Conservation (phyloP, 2,797 vertebrate genomes). For the Alosa sapidissima region DNA sequence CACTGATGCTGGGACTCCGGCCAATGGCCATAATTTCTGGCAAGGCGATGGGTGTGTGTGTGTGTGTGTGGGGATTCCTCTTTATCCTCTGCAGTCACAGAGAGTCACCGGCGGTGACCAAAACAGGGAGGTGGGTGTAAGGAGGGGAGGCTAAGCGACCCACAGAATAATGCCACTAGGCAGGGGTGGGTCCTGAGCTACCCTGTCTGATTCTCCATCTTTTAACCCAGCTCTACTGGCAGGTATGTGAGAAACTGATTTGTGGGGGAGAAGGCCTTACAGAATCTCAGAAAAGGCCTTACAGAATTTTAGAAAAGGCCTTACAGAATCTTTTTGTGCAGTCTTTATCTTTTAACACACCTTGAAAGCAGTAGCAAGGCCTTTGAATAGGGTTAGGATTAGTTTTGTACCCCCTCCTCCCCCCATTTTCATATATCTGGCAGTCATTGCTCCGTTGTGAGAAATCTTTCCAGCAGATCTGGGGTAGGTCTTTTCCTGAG, state of each 20-base stretch:
- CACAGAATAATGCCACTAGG: not conserved
- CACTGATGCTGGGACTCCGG: constrained; percentile 42
- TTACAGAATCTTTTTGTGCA: too few species aligned
- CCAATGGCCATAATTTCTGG: constrained; percentile 49
- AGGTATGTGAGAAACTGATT: not conserved
- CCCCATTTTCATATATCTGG: too few species aligned
- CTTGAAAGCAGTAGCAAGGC: too few species aligned
- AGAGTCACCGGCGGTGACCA: not conserved
- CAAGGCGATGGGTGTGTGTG: constrained; percentile 26
- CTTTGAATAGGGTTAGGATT: too few species aligned
- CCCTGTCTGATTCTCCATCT: too few species aligned
- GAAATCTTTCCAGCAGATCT: constrained; percentile 42
- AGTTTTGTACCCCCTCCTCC: too few species aligned
- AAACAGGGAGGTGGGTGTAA: not conserved
- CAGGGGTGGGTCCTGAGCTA: not conserved
- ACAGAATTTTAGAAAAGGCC: too few species aligned
- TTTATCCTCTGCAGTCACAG: not conserved
- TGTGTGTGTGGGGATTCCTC: not conserved
- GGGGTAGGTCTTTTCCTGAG: constrained; percentile 14
- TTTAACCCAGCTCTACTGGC: not conserved
- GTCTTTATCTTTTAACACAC: too few species aligned
- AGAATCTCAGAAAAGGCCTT: too few species aligned
- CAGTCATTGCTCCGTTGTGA: constrained; percentile 28
- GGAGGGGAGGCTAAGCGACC: not conserved
- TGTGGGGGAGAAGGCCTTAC: not conserved